Evolutionary conservation across 2,888 invertebrate species (phyloP).

Genomic region (Augiades crinisus): DNA sequence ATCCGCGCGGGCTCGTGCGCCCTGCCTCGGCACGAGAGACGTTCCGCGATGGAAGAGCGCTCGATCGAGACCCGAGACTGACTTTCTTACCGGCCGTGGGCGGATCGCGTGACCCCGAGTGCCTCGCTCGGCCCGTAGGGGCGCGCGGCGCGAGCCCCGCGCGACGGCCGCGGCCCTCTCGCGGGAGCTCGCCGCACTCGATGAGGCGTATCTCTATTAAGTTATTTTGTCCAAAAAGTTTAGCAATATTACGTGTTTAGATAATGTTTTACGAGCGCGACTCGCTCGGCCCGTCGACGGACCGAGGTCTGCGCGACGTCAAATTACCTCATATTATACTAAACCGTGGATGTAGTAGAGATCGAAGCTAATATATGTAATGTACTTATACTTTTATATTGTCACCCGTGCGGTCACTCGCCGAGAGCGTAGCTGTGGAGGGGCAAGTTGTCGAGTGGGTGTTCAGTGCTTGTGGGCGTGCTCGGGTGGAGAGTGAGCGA

Average conservation of each 20-base stretch:
- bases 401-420: neutral
- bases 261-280: slow-evolving; percentile 3
- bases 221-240: slow-evolving; percentile 3
- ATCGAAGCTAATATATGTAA: slow-evolving; percentile 4
- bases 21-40: no score
- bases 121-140: no score
- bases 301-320: neutral
- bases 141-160: neutral
- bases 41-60: no score
- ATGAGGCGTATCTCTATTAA: slow-evolving; percentile 5
- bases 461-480: no score
- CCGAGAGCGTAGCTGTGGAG: neutral
- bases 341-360: neutral
- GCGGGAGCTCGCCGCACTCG: no score
- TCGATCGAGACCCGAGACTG: no score
- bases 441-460: no score
- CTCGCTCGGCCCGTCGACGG: neutral
- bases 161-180: neutral
- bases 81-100: no score
- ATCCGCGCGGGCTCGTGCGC: no score
- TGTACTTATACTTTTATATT: slow-evolving; percentile 1
- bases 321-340: slow-evolving; percentile 17
- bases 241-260: slow-evolving; percentile 3
- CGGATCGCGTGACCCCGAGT: no score
- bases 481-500: neutral